Evolutionary conservation across 2,888 invertebrate genomes (phyloP).

Genomic region (Spatulosminthurus flaviceps): DNA sequence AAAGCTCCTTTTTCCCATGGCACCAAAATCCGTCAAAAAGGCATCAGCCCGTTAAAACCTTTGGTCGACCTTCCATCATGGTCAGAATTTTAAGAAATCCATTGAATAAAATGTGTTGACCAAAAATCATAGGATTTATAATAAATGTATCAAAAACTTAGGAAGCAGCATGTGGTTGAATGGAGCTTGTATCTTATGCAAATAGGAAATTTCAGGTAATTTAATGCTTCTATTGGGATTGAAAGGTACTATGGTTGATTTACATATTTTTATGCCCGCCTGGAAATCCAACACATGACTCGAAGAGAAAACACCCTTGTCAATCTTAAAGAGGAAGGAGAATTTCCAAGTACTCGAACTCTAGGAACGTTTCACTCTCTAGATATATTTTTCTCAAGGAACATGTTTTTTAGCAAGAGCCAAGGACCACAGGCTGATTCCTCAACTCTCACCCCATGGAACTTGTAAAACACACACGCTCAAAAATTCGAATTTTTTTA

Average conservation of each 20-base stretch:
- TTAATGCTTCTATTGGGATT: neutral
- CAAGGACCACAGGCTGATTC: conserved; percentile 21
- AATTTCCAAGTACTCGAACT: neutral
- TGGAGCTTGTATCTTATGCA: neutral
- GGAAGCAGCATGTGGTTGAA: neutral
- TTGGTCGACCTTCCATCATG: too few species aligned
- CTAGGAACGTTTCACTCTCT: too few species aligned
- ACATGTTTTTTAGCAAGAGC: neutral
- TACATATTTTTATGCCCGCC: neutral
- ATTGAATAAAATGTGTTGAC: too few species aligned
- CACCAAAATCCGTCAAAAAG: too few species aligned
- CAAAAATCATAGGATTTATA: too few species aligned
- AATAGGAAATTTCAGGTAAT: neutral
- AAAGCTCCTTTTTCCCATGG: too few species aligned
- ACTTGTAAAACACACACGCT: conserved; percentile 14
- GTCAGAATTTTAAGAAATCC: too few species aligned
- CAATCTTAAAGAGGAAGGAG: neutral
- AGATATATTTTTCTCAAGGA: too few species aligned
- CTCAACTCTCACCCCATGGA: neutral
- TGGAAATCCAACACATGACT: conserved; percentile 14
- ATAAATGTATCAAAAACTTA: too few species aligned
- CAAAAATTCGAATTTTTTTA: conserved; percentile 14
- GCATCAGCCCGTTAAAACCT: too few species aligned
- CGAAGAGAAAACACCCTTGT: neutral
- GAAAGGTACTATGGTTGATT: neutral